These are phyloP conservation scores for Corythoichthys haematopterus DNA, from an alignment of 2,113 vertebrate genomes.

Conservation along the genomic window DNA sequence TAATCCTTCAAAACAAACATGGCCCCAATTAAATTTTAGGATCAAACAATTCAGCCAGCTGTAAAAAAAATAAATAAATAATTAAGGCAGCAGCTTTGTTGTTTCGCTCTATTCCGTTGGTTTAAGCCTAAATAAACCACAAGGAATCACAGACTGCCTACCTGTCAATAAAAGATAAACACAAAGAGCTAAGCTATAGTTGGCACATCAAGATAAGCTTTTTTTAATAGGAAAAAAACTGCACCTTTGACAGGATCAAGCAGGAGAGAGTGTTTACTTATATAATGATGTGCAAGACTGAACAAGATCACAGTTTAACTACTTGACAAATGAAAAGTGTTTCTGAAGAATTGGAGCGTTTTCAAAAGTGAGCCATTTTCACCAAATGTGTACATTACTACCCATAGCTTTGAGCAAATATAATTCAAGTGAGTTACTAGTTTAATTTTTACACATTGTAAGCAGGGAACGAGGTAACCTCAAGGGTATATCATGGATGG, in stretches of 20 bases:
- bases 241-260: slow-evolving; percentile 13
- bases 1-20: slow-evolving; percentile 11
- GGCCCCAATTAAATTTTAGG: slow-evolving; percentile 1
- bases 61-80: slow-evolving; percentile 7
- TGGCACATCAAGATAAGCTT: slow-evolving; percentile 29
- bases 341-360: no score
- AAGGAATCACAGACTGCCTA: background rate
- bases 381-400: no score
- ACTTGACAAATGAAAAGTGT: background rate
- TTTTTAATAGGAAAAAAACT: slow-evolving; percentile 4
- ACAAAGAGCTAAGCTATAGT: slow-evolving; percentile 25
- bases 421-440: no score
- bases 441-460: no score
- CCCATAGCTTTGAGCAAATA: no score
- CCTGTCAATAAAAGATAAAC: slow-evolving; percentile 11
- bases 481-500: no score
- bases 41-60: slow-evolving; percentile 13
- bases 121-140: slow-evolving; percentile 18
- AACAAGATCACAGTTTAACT: background rate
- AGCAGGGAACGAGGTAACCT: no score
- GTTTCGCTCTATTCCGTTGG: slow-evolving; percentile 10
- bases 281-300: background rate
- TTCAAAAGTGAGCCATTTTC: no score
- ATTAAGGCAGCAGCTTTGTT: slow-evolving; percentile 21
- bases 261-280: background rate